Percentiles rank a stretch among this genome's conserved stretches.
Evolutionary conservation across 2,113 vertebrate species (phyloP).

Genomic region (Eurypyga helias): DNA sequence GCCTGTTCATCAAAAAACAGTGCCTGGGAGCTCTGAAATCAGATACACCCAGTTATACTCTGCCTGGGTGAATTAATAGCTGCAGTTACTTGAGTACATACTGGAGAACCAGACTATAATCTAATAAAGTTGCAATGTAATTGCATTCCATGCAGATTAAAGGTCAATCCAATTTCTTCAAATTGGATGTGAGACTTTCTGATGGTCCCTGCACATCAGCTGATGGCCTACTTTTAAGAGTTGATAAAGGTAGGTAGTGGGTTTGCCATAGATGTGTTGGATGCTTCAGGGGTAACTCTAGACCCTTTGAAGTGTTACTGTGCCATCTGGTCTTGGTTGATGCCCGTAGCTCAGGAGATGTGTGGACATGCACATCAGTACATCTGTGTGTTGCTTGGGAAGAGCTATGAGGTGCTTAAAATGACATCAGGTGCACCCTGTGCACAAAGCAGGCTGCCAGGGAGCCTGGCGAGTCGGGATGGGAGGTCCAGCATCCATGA

Average conservation of each 20-base stretch:
- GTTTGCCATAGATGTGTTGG: not conserved
- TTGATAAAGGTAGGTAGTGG: not conserved
- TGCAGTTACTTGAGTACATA: not conserved
- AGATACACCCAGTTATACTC: rapidly evolving
- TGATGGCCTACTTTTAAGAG: not conserved
- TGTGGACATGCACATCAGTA: too few relatives aligned
- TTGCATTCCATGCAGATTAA: not conserved
- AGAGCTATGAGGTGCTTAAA: not conserved
- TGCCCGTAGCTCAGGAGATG: not conserved
- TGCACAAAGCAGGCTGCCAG: not conserved
- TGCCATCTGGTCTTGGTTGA: not conserved
- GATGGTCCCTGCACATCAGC: not conserved
- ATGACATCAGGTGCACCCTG: too few relatives aligned
- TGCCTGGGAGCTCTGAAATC: not conserved
- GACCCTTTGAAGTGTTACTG: not conserved
- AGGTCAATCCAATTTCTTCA: not conserved
- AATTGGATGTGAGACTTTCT: not conserved
- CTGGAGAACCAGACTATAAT: not conserved
- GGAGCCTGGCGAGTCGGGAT: rapidly evolving
- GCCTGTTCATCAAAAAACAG: not conserved
- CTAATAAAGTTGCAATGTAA: not conserved
- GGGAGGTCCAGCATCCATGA: not conserved
- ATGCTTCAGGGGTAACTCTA: not conserved
- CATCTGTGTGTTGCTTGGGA: not conserved
- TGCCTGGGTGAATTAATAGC: not conserved